phyloP scores from a whole-genome alignment of 1,140 invertebrate genomes.

The Nilaparvata lugens region DNA sequence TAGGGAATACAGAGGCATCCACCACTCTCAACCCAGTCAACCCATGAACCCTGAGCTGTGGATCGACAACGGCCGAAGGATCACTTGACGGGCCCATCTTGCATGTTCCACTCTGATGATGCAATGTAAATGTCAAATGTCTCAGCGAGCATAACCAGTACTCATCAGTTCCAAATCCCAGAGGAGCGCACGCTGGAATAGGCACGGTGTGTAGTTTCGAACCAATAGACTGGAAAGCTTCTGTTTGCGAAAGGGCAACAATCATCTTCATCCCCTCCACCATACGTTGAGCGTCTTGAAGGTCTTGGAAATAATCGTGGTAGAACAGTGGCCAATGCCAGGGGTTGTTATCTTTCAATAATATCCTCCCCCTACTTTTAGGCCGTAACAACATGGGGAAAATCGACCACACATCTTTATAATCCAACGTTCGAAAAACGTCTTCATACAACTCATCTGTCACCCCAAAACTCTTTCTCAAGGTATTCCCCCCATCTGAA shows the following conservation, averaged over 20 bases:
- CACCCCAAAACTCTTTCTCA: conserved; percentile 44
- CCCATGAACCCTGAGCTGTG: conserved; percentile 57
- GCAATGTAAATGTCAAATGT: conserved; percentile 49
- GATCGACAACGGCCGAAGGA: conserved; percentile 59
- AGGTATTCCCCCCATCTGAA: conserved; percentile 56
- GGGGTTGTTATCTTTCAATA: conserved; percentile 58
- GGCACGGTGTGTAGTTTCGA: conserved; percentile 43
- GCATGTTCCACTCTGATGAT: conserved; percentile 45
- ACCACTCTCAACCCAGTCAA: conserved; percentile 57
- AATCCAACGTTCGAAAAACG: conserved; percentile 31
- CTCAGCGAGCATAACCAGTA: conserved; percentile 66
- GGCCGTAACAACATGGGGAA: conserved; percentile 65
- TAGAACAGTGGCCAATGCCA: conserved; percentile 60
- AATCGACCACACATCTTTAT: conserved; percentile 51
- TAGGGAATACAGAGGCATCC: conserved; percentile 68
- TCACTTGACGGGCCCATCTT: conserved; percentile 61
- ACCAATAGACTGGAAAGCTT: conserved; percentile 48
- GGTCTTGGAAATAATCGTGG: conserved; percentile 58
- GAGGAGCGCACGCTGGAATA: conserved; percentile 46
- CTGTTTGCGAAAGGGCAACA: conserved; percentile 45
- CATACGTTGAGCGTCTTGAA: conserved; percentile 52
- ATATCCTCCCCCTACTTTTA: conserved; percentile 57
- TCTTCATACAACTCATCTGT: conserved; percentile 46
- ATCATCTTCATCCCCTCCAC: conserved; percentile 55
- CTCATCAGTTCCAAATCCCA: conserved; percentile 45